Conservation (phyloP, 2,113 vertebrate genomes). For the Cyphomyrus discorhynchus region DNA sequence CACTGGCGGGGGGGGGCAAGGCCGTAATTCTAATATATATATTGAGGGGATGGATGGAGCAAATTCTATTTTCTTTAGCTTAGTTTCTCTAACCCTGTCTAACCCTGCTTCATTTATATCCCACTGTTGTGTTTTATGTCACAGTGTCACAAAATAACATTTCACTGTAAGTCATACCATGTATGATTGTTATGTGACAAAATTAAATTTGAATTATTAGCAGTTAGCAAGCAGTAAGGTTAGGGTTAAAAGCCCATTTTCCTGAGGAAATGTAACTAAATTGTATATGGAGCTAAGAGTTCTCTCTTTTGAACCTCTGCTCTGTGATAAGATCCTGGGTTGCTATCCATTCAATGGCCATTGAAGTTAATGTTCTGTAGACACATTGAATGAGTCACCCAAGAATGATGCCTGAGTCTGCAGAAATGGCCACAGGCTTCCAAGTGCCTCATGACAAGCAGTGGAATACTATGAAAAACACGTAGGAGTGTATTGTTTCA, state of each 20-base stretch:
- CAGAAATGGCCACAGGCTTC: neutral
- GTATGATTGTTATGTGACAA: neutral
- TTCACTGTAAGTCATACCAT: neutral
- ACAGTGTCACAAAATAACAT: neutral
- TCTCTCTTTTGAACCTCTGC: neutral
- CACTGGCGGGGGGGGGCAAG: neutral
- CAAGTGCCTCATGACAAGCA: neutral
- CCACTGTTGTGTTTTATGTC: too few species aligned
- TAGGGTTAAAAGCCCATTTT: neutral
- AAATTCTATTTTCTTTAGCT: too few species aligned
- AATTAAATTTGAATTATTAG: neutral
- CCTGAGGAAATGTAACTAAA: neutral
- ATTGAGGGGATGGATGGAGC: neutral
- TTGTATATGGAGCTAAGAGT: neutral
- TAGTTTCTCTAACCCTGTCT: too few species aligned
- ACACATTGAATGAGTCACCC: neutral
- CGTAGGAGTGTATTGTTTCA: neutral
- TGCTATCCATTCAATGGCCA: neutral
- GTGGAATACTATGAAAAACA: neutral
- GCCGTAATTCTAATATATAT: neutral
- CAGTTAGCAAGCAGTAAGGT: neutral
- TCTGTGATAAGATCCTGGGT: neutral
- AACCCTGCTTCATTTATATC: too few species aligned
- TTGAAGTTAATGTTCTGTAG: neutral
- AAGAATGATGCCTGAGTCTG: neutral